Conservation (phyloP, 2,113 vertebrate species). For the Oenanthe oenanthe region DNA sequence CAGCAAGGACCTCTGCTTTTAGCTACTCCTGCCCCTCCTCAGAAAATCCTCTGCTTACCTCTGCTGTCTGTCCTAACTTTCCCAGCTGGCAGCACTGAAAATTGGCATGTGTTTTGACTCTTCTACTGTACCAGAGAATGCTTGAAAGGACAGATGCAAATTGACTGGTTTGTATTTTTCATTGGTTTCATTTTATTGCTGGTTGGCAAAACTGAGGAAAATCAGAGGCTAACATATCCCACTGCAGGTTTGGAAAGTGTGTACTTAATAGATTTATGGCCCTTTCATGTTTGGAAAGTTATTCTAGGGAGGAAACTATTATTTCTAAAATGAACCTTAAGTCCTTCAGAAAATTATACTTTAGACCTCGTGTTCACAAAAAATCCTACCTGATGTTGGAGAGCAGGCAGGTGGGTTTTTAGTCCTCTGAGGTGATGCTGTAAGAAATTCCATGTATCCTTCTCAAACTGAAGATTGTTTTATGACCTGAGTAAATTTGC, state of each 20-base stretch:
- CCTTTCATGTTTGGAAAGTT: not conserved
- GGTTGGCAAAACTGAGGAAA: slow-evolving; percentile 13
- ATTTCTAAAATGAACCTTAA: not conserved
- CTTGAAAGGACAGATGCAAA: not conserved
- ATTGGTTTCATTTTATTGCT: slow-evolving; percentile 15
- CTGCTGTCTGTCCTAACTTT: not conserved
- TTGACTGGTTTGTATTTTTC: not conserved
- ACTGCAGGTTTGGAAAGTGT: not conserved
- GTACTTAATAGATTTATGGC: slow-evolving; percentile 12
- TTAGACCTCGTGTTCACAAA: not conserved
- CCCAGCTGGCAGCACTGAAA: not conserved
- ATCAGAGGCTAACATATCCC: not conserved
- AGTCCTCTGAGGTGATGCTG: not conserved
- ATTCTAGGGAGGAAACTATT: slow-evolving; percentile 11
- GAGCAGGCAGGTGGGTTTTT: not conserved
- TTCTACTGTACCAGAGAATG: not conserved
- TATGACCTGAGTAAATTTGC: slow-evolving; percentile 47
- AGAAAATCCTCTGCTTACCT: not conserved
- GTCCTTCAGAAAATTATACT: slow-evolving; percentile 2
- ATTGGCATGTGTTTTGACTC: not conserved
- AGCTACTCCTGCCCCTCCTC: not conserved
- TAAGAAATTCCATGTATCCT: not conserved
- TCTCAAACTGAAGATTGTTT: slow-evolving; percentile 5
- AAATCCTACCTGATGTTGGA: not conserved
- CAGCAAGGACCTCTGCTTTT: not conserved